phyloP scores from a whole-genome alignment of 2,113 vertebrate genomes.

The Sturnus vulgaris region DNA sequence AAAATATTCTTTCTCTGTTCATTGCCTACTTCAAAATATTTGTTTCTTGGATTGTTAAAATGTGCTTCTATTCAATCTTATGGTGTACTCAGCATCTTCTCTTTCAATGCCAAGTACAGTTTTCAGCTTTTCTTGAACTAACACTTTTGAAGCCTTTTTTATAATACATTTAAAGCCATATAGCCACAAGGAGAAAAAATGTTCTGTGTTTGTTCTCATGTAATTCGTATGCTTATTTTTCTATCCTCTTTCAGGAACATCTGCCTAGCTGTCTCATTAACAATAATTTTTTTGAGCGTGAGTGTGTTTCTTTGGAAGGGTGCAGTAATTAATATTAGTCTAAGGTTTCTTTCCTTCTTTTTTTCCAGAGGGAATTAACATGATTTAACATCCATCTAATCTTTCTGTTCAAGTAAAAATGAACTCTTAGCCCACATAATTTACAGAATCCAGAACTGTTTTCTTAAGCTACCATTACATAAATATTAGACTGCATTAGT shows the following conservation, averaged over 20 bases:
- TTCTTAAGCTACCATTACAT: not conserved
- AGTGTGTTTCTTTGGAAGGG: not conserved
- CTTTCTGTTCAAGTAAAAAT: not conserved
- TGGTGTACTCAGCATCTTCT: not conserved
- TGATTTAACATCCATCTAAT: not conserved
- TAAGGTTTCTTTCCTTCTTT: not conserved
- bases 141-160: not conserved
- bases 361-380: not conserved
- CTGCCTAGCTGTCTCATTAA: not conserved
- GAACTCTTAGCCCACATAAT: not conserved
- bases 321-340: not conserved
- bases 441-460: not conserved
- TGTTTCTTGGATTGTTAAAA: not conserved
- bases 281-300: not conserved
- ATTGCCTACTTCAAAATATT: not conserved
- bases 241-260: not conserved
- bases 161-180: not conserved
- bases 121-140: not conserved
- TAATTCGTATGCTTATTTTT: not conserved
- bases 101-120: not conserved
- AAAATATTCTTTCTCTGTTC: not conserved
- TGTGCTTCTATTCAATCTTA: not conserved
- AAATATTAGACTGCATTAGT: not conserved
- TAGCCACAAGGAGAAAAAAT: not conserved
- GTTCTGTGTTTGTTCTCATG: not conserved